These are phyloP conservation scores for Trogon surrucura DNA, from an alignment of 2,113 vertebrate species.

Conservation along the genomic window DNA sequence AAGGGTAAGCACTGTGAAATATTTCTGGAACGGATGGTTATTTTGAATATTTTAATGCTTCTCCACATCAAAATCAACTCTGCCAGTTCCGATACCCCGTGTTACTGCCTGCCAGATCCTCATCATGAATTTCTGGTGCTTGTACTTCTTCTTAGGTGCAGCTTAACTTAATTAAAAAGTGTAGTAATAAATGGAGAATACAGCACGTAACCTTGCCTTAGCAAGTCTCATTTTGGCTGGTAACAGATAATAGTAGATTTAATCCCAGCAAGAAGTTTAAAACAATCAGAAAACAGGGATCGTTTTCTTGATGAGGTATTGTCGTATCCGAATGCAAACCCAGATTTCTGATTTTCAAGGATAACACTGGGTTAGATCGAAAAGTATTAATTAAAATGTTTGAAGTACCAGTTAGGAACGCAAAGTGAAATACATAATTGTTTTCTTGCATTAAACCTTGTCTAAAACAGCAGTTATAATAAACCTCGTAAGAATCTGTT, in stretches of 20 bases:
- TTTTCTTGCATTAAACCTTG: background rate
- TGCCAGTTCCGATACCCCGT: background rate
- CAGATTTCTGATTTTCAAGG: background rate
- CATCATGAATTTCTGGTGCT: background rate
- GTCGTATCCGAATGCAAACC: background rate
- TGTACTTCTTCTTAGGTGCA: background rate
- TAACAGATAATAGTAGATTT: background rate
- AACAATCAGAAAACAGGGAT: background rate
- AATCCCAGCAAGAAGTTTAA: background rate
- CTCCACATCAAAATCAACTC: background rate
- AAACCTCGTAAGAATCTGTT: background rate
- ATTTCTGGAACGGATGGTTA: background rate
- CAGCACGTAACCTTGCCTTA: background rate
- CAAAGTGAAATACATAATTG: background rate
- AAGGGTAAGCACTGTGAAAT: background rate
- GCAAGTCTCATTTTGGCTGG: background rate
- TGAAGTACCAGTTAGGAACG: background rate
- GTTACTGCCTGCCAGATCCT: background rate
- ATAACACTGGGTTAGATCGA: background rate
- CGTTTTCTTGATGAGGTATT: background rate
- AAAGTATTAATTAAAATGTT: background rate
- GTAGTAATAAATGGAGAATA: background rate
- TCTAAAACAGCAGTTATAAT: background rate
- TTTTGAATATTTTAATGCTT: background rate
- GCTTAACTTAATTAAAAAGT: background rate